phyloP scores from a whole-genome alignment of 2,797 vertebrate species.

The Rousettus madagascariensis region DNA sequence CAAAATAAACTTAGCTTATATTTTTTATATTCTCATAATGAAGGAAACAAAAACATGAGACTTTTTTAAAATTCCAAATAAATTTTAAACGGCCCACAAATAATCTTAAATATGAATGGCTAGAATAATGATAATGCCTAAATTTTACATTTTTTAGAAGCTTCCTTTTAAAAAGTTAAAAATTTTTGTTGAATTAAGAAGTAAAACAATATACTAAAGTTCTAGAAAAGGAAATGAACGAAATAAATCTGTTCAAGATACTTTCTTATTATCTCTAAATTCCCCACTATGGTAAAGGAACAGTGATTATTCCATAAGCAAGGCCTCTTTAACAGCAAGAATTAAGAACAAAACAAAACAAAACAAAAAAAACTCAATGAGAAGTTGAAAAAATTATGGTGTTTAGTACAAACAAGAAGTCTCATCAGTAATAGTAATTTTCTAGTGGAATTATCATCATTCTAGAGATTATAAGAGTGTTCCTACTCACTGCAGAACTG shows the following conservation, averaged over 20 bases:
- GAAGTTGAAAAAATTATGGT: background rate
- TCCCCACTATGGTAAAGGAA: background rate
- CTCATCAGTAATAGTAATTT: background rate
- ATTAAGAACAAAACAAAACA: background rate
- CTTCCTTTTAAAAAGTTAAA: slow-evolving; percentile 5
- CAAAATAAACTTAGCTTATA: background rate
- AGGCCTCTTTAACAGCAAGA: background rate
- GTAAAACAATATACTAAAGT: background rate
- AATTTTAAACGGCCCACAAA: slow-evolving; percentile 9
- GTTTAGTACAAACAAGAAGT: background rate
- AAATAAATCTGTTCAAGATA: background rate
- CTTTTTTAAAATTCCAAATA: background rate
- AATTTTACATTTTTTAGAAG: slow-evolving; percentile 22
- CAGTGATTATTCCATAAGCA: background rate
- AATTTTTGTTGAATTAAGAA: background rate
- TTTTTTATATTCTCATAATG: background rate
- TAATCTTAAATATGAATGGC: background rate
- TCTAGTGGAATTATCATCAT: background rate
- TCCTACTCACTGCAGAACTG: slow-evolving; percentile 81
- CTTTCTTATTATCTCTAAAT: background rate
- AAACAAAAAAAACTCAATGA: background rate
- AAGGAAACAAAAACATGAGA: background rate
- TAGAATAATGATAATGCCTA: background rate
- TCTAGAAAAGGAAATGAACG: slow-evolving; percentile 9
- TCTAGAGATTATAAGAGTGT: background rate